Evolutionary conservation across 2,797 vertebrate genomes (phyloP).

Genomic region (Manis javanica): DNA sequence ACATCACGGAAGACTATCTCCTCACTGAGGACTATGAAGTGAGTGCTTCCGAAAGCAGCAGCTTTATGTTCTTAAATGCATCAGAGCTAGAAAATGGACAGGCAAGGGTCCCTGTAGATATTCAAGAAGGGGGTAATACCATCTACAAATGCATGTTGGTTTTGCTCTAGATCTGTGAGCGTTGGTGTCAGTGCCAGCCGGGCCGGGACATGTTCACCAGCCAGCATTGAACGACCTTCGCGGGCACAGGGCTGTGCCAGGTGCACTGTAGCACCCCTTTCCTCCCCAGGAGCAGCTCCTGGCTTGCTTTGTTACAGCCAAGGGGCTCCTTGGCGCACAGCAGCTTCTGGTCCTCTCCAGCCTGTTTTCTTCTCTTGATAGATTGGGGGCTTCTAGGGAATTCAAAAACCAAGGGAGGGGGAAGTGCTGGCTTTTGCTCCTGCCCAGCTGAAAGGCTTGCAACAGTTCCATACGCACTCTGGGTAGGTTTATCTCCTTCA

Average conservation of each 20-base stretch:
- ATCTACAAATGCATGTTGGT: neutral
- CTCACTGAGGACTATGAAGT: constrained; percentile 94
- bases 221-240: neutral
- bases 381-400: neutral
- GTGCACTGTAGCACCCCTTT: neutral
- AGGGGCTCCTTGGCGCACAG: neutral
- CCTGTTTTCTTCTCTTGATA: neutral
- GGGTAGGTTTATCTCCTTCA: neutral
- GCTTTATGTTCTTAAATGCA: neutral
- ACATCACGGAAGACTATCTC: constrained; percentile 92
- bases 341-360: neutral
- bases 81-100: neutral
- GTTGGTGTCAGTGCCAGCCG: constrained; percentile 25
- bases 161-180: constrained; percentile 53
- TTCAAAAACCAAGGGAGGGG: neutral
- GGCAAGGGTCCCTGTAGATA: constrained; percentile 45
- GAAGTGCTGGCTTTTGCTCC: neutral
- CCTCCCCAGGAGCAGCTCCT: constrained; percentile 23
- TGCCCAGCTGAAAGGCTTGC: neutral
- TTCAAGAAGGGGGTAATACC: neutral
- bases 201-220: constrained; percentile 15
- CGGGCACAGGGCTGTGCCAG: neutral
- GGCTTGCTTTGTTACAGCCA: neutral
- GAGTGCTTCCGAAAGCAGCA: constrained; percentile 75
- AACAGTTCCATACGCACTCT: neutral